phyloP scores from a whole-genome alignment of 2,888 invertebrate genomes.

The Pelosia muscerda region DNA sequence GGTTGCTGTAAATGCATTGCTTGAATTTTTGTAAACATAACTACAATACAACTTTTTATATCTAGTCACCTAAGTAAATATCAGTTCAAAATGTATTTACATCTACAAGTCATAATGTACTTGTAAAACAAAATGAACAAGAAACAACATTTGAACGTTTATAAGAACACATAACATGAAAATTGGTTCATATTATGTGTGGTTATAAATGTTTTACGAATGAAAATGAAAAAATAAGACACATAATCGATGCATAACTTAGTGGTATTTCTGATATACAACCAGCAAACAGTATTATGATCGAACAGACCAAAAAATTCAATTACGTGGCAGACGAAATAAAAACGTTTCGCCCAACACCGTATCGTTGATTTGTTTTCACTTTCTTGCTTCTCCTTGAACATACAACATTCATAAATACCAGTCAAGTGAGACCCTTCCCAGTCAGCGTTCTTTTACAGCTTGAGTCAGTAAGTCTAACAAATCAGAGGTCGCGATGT shows the following conservation, averaged over 20 bases:
- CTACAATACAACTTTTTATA: slow-evolving; percentile 7
- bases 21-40: neutral
- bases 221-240: slow-evolving; percentile 30
- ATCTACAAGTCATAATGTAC: slow-evolving; percentile 6
- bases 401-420: slow-evolving; percentile 58
- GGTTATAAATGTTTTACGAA: neutral
- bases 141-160: neutral
- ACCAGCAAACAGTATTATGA: slow-evolving; percentile 61
- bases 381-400: slow-evolving; percentile 68
- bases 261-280: slow-evolving; percentile 39
- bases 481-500: slow-evolving; percentile 46
- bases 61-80: slow-evolving; percentile 35
- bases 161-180: no score
- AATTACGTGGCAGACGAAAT: slow-evolving; percentile 83
- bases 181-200: no score
- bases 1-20: no score
- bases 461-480: slow-evolving; percentile 34
- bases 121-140: neutral
- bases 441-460: slow-evolving; percentile 22
- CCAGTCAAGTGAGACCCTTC: slow-evolving; percentile 58
- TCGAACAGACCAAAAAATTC: slow-evolving; percentile 80
- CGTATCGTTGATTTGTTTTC: slow-evolving; percentile 81
- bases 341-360: slow-evolving; percentile 74
- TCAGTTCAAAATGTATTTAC: slow-evolving; percentile 36
- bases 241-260: slow-evolving; percentile 46